These are phyloP conservation scores for Pterocles gutturalis DNA, from an alignment of 2,113 vertebrate genomes.

Conservation along the genomic window DNA sequence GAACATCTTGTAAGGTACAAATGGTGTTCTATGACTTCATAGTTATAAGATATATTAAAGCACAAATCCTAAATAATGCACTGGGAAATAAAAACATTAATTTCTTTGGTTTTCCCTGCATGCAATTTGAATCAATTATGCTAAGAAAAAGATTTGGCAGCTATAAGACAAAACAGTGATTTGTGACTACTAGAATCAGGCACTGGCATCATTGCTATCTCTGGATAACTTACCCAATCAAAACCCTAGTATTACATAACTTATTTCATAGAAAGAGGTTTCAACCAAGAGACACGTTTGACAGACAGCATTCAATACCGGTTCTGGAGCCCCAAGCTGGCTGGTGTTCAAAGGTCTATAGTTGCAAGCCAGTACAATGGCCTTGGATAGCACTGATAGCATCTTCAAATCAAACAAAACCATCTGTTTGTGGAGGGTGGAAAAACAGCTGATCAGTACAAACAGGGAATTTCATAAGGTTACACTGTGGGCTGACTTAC, in stretches of 20 bases:
- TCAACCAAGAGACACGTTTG: neutral
- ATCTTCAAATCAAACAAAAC: neutral
- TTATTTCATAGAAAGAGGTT: neutral
- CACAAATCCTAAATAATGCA: neutral
- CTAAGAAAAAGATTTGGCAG: neutral
- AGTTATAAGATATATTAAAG: neutral
- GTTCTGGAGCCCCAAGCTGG: neutral
- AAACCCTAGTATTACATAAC: neutral
- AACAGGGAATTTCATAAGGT: neutral
- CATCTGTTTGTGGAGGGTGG: neutral
- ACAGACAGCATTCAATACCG: neutral
- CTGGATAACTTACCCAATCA: neutral
- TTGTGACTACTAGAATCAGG: neutral
- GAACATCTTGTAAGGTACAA: neutral
- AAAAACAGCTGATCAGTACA: neutral
- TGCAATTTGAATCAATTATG: neutral
- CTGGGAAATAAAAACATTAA: neutral
- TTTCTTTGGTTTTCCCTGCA: neutral
- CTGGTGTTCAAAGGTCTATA: neutral
- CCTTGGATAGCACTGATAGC: neutral
- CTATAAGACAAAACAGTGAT: neutral
- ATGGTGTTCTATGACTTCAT: neutral
- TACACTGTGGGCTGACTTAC: neutral
- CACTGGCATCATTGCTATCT: neutral
- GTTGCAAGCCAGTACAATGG: neutral